Evolutionary conservation across 2,888 invertebrate species (phyloP).

Genomic region (Xestia ashworthii): DNA sequence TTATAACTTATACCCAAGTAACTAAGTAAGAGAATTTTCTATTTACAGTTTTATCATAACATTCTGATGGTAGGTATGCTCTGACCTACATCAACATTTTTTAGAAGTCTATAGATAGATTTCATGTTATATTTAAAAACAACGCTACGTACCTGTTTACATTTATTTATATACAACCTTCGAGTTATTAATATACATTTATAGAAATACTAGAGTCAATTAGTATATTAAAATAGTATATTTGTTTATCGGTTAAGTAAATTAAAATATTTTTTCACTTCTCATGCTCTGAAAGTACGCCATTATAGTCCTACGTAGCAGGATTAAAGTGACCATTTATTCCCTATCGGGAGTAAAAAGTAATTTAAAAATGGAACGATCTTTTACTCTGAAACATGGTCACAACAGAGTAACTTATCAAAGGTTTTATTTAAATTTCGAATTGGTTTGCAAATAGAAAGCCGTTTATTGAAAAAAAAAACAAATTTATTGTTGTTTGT

Average conservation of each 20-base stretch:
- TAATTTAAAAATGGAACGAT: no score
- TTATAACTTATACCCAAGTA: background rate
- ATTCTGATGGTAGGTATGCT: background rate
- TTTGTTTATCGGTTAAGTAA: background rate
- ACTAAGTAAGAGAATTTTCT: background rate
- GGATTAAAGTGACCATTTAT: no score
- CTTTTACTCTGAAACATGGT: no score
- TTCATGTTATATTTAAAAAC: background rate
- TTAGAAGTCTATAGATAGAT: background rate
- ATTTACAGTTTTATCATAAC: background rate
- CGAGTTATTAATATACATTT: background rate
- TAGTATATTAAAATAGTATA: no score
- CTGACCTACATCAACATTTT: background rate
- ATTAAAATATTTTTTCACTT: background rate
- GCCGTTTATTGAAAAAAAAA: no score
- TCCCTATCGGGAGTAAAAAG: no score
- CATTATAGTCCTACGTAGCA: no score
- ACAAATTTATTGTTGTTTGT: no score
- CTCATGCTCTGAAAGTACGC: no score
- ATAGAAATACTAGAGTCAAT: background rate
- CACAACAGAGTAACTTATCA: no score
- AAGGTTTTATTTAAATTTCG: no score
- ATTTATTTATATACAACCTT: constrained; percentile 2
- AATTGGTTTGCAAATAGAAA: no score
- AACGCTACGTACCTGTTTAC: background rate